A percentile compares a stretch with the other conserved stretches of the same genome.
Conservation (phyloP, 2,113 vertebrate genomes). For the Fregata magnificens region DNA sequence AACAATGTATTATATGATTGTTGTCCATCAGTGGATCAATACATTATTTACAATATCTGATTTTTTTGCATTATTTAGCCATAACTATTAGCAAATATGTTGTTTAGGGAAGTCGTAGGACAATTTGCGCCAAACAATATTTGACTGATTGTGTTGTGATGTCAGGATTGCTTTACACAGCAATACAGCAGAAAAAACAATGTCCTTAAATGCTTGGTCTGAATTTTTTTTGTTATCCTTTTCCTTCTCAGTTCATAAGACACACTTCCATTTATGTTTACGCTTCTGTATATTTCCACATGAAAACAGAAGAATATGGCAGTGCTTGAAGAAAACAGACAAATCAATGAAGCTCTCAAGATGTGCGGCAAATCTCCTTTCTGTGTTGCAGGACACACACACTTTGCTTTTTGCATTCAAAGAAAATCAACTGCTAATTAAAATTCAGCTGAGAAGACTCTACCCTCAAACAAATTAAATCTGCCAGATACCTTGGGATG, state of each 20-base stretch:
- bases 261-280: not conserved
- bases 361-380: not conserved
- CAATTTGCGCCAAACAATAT: not conserved
- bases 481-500: not conserved
- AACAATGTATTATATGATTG: not conserved
- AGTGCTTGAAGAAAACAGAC: not conserved
- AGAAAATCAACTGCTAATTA: conserved; percentile 14
- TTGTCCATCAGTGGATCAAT: not conserved
- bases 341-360: not conserved
- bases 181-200: not conserved
- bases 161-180: not conserved
- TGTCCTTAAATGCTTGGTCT: not conserved
- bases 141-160: not conserved
- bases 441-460: not conserved
- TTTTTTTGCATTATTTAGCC: not conserved
- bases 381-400: not conserved
- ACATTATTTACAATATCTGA: not conserved
- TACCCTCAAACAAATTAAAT: not conserved
- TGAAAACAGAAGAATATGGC: not conserved
- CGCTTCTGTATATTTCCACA: not conserved
- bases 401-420: not conserved
- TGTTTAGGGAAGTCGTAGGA: not conserved
- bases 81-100: not conserved
- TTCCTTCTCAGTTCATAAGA: not conserved
- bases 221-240: not conserved